phyloP scores from a whole-genome alignment of 37 sponge, comb jelly and placozoan genomes.

The Theonella swinhoei region DNA sequence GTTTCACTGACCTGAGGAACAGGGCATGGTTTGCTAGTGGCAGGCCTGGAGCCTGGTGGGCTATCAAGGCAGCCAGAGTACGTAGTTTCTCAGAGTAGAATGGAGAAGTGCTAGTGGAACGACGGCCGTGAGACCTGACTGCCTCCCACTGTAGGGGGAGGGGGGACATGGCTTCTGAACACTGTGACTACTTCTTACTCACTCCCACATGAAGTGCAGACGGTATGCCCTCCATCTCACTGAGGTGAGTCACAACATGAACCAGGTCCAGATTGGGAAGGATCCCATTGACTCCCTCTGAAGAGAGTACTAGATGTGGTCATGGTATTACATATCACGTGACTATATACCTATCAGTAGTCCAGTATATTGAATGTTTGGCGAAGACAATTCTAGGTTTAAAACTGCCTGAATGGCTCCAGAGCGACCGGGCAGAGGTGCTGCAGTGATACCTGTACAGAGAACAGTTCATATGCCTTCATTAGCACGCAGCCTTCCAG shows the following conservation, averaged over 20 bases:
- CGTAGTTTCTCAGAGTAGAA: slow-evolving; percentile 1
- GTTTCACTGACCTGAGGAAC: slow-evolving; percentile 67
- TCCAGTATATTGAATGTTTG: slow-evolving; percentile 27
- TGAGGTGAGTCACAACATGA: slow-evolving; percentile 55
- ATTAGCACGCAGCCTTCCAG: neutral
- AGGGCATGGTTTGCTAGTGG: slow-evolving; percentile 79
- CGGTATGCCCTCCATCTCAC: slow-evolving; percentile 25
- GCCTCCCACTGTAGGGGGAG: neutral
- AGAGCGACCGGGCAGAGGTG: slow-evolving; percentile 56
- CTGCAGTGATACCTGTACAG: slow-evolving; percentile 15
- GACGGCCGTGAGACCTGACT: neutral
- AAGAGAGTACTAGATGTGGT: neutral
- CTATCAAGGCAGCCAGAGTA: slow-evolving; percentile 35
- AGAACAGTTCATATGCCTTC: neutral
- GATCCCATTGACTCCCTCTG: slow-evolving; percentile 88
- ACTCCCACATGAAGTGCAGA: slow-evolving; percentile 38
- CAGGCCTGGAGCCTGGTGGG: slow-evolving; percentile 83
- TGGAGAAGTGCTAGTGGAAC: neutral
- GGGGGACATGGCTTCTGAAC: neutral
- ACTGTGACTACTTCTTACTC: neutral
- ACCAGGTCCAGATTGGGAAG: slow-evolving; percentile 90
- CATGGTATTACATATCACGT: neutral
- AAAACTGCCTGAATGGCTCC: slow-evolving; percentile 84
- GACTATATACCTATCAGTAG: slow-evolving; percentile 58
- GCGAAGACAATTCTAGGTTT: slow-evolving; percentile 55